Evolutionary conservation across 2,113 vertebrate genomes (phyloP), one percentile per base, ranked within the genome.

Genomic region (Tachysurus vachellii): DNA sequence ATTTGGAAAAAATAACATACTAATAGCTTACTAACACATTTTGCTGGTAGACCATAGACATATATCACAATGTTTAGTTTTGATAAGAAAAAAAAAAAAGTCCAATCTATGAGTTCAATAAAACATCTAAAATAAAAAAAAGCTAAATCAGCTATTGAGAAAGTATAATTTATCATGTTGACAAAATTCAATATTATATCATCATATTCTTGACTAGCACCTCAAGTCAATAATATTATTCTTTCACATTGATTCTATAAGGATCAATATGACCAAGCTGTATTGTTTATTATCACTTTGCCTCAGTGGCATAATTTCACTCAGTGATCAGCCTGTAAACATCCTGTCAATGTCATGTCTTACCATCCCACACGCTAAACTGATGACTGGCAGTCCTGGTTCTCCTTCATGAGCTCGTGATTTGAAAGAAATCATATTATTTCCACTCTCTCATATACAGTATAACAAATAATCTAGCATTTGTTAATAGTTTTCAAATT

Each of bases 401-500:
- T 85, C 23, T 3, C 70, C 54, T 73, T 76, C 68, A 85, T 64
- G 61, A 26, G 61, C 3, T 54, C 47, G 56, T 77, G 57, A 64
- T 64, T 47, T 77, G 59, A 44, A 84, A 68, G 31, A 75, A 56
- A 85, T 59, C 1, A 42, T 44, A 31, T 85, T 53, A 79, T 66
- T 50, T 80, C 26, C 28, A 42, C 62, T 86, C 85, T 86, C 26
- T 28, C 76, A 80, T 11, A 44, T 80, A n/a, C n/a, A n/a, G n/a
- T n/a, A 70, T 80, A 54, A 80, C 21, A 86, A 54, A 64, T 47
- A 70, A 68, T 23, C 76, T 36, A 44, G 31, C 53, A 7, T 56
- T 80, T 54, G 19, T 86, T 80, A 86, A 70, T 16, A 80, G 61
- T 61, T 86, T 80, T 77, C 59, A 54, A 86, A 77, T 59, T 44